Base-by-base conservation (phyloP, 2,797 vertebrate species). In the Harpagifer antarcticus region DNA sequence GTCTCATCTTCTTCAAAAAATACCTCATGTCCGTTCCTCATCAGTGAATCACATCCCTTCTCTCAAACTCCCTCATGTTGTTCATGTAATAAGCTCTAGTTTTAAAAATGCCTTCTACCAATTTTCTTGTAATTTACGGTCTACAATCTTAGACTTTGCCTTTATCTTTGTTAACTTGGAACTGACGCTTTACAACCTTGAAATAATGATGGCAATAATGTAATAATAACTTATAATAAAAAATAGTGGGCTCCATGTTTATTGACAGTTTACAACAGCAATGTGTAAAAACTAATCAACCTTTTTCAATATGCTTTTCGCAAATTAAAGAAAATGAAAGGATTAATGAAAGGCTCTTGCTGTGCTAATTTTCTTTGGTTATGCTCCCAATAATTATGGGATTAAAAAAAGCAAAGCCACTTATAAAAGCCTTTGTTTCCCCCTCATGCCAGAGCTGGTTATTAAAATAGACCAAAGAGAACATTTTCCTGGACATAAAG, bases 11-110 rank as follows among this genome's bases (percentile, higher is more conserved):
- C 72, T 58, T 37, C 11, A 72, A 23, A 55, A 17, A 75, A 27
- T 9, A 33, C 33, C 33, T 33, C 33, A 33, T 33, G 64, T 47
- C 17, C 20, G 16, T 60, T 69, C 57, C 64, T 83, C 76, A 20
- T 65, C 72, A 45, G 2, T 73, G 57, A 84, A 42, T 85, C 54
- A 65, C n/a, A 58, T 66, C 37, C 54, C 27, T 59, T 44, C 43
- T 44, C 43, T 56, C 15, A 14, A 63, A 53, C 40, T n/a, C 43
- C 45, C 31, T 64, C 27, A 4, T 42, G 54, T 43, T 55, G 15
- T 31, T 69, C 20, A 47, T 45, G n/a, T 12, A 2, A 37, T 1
- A n/a, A 63, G 45, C 0, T 56, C 20, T 42, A 3, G 0, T 54
- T 68, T 42, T 20, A 47, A 71, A 66, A 47, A 64, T 3, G 0